Percentiles rank a stretch among this genome's conserved stretches.
Evolutionary conservation across 1,140 invertebrate species (phyloP).

Genomic region (silkworm (Bombyx mori)): DNA sequence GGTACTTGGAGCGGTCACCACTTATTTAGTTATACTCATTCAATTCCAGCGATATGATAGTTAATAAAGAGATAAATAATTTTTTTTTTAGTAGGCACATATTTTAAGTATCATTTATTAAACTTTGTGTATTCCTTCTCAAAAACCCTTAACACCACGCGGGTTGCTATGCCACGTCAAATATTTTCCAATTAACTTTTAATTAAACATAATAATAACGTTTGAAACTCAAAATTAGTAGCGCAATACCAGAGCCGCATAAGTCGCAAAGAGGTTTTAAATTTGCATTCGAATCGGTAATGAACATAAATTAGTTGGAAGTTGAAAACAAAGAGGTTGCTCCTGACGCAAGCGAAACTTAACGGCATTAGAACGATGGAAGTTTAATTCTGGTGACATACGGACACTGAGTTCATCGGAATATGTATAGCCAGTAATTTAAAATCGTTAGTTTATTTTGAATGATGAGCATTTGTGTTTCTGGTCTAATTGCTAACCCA

Average conservation of each 20-base stretch:
- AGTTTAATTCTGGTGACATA: slow-evolving; percentile 11
- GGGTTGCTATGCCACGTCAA: too few relatives aligned
- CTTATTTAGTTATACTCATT: slow-evolving; percentile 79
- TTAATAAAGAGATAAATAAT: neutral
- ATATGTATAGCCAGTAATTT: neutral
- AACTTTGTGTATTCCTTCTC: neutral
- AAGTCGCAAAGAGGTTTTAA: slow-evolving; percentile 1
- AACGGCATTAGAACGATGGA: slow-evolving; percentile 6
- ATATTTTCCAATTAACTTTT: too few relatives aligned
- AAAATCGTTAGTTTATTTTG: neutral
- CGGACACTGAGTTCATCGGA: neutral
- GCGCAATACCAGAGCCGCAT: slow-evolving; percentile 2
- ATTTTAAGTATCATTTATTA: neutral
- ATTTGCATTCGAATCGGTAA: slow-evolving; percentile 2
- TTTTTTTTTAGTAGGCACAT: neutral
- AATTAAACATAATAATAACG: too few relatives aligned
- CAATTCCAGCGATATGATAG: slow-evolving; percentile 76
- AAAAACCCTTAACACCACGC: too few relatives aligned
- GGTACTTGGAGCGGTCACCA: slow-evolving; percentile 78
- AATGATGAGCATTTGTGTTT: too few relatives aligned
- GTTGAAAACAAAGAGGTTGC: slow-evolving; percentile 10
- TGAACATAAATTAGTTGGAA: slow-evolving; percentile 13
- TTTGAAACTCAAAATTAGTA: too few relatives aligned
- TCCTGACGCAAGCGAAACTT: slow-evolving; percentile 10
- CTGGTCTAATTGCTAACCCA: neutral